Evolutionary conservation across 2,888 invertebrate species (phyloP).

Genomic region (Agrochola lychnidis): DNA sequence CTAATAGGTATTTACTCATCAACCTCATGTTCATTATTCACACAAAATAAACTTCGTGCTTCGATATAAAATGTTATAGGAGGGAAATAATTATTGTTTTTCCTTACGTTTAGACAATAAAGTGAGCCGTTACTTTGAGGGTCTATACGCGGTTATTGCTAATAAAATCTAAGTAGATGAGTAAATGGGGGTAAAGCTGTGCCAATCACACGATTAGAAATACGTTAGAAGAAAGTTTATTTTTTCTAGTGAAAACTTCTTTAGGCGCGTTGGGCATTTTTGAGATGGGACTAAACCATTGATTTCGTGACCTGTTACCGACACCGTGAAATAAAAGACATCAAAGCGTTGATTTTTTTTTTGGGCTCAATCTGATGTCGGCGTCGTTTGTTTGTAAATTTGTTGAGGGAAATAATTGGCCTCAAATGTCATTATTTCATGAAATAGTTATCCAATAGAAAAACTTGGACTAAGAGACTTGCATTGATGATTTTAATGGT

Average conservation of each 20-base stretch:
- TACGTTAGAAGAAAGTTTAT: no score
- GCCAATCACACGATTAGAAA: background rate
- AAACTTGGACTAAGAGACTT: background rate
- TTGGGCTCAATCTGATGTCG: no score
- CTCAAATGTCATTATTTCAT: background rate
- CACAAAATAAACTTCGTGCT: conserved; percentile 42
- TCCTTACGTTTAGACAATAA: conserved; percentile 47
- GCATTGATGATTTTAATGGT: background rate
- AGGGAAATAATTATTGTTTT: conserved; percentile 49
- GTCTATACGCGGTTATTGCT: conserved; percentile 56
- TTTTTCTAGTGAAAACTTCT: no score
- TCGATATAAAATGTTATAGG: conserved; percentile 46
- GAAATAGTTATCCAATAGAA: background rate
- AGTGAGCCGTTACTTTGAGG: conserved; percentile 46
- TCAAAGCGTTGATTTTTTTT: no score
- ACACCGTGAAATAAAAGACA: no score
- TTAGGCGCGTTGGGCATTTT: no score
- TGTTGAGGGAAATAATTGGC: background rate
- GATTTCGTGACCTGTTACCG: no score
- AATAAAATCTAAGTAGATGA: conserved; percentile 60
- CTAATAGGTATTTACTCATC: conserved; percentile 8
- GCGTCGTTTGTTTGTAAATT: background rate
- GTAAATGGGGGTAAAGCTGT: conserved; percentile 24
- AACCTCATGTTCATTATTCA: conserved; percentile 28
- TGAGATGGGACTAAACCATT: no score